Conservation (phyloP, 2,888 invertebrate genomes). For the Diachrysia chrysitis region DNA sequence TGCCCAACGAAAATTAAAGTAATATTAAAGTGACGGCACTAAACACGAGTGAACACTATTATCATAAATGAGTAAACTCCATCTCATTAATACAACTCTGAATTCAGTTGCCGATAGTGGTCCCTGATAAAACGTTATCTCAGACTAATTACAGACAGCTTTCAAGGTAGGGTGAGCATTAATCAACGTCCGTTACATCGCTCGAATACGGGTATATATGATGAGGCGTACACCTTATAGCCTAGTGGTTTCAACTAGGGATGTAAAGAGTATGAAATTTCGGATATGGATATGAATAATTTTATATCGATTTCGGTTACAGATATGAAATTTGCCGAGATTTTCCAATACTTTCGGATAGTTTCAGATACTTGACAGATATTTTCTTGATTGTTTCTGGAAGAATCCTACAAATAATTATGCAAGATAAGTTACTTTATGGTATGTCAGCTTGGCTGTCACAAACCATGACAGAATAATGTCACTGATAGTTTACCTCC, state of each 20-base stretch:
- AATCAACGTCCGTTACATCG: constrained; percentile 76
- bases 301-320: too few relatives aligned
- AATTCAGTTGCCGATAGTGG: constrained; percentile 34
- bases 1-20: neutral
- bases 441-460: too few relatives aligned
- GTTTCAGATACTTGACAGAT: too few relatives aligned
- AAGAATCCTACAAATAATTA: too few relatives aligned
- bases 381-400: too few relatives aligned
- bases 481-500: too few relatives aligned
- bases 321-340: too few relatives aligned
- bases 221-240: constrained; percentile 49
- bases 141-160: constrained; percentile 68
- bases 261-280: too few relatives aligned
- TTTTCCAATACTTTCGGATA: too few relatives aligned
- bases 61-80: constrained; percentile 20
- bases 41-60: constrained; percentile 10
- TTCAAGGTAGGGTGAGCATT: constrained; percentile 68
- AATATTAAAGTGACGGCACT: neutral
- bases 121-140: constrained; percentile 67
- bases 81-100: constrained; percentile 35
- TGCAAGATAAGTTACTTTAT: too few relatives aligned
- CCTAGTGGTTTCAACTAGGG: constrained; percentile 26
- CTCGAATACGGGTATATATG: constrained; percentile 62
- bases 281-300: too few relatives aligned
- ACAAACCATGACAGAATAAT: too few relatives aligned